Percentiles rank a stretch among this genome's conserved stretches.
Evolutionary conservation across 2,113 vertebrate species (phyloP).

Genomic region (Tragulus kanchil): DNA sequence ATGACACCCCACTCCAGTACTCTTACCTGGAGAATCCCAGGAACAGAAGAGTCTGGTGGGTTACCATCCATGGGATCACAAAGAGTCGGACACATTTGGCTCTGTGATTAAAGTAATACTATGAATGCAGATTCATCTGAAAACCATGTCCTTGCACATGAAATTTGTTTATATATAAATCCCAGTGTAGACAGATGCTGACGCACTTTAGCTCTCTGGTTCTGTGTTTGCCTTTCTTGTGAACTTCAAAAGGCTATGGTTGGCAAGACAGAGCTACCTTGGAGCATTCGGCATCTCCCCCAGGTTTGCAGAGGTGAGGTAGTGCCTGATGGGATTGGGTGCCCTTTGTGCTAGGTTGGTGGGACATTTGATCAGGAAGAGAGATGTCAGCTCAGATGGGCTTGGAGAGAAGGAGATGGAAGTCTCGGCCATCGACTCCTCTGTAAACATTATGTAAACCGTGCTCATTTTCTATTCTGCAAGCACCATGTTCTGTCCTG

Average conservation of each 20-base stretch:
- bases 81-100: not conserved
- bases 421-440: not conserved
- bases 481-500: constrained; percentile 32
- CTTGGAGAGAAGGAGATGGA: not conserved
- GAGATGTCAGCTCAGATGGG: not conserved
- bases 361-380: not conserved
- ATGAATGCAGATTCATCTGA: not conserved
- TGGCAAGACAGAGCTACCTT: not conserved
- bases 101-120: not conserved
- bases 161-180: constrained; percentile 4
- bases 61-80: not conserved
- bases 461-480: constrained; percentile 48
- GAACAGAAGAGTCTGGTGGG: not conserved
- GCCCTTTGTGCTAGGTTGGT: not conserved
- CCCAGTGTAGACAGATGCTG: not conserved
- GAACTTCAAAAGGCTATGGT: not conserved
- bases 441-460: constrained; percentile 42
- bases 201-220: not conserved
- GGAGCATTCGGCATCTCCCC: not conserved
- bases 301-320: not conserved
- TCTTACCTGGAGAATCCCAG: not conserved
- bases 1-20: not conserved
- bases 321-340: not conserved
- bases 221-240: not conserved
- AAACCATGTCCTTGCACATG: not conserved